phyloP scores from a whole-genome alignment of 53 echinoderm and acorn worm genomes.

The Echinometra lucunter region DNA sequence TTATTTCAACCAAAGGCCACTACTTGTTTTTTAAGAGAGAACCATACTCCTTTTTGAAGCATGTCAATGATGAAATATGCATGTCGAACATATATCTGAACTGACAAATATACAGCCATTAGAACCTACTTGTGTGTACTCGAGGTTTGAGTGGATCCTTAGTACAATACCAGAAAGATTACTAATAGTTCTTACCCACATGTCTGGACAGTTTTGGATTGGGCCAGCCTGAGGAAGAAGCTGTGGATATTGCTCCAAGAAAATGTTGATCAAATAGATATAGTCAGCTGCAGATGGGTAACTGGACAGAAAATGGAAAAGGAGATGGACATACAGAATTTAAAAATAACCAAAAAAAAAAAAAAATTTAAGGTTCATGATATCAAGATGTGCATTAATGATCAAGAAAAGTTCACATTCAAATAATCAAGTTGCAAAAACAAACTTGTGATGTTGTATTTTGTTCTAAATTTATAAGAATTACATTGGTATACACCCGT shows the following conservation, averaged over 20 bases:
- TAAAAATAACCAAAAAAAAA: no score
- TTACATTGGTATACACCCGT: no score
- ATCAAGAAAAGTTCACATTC: no score
- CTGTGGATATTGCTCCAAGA: constrained; percentile 24
- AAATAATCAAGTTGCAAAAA: no score
- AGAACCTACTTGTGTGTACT: not conserved
- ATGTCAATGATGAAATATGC: no score
- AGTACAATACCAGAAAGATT: not conserved
- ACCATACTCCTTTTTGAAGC: no score
- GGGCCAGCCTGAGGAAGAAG: constrained; percentile 41
- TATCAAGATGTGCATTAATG: no score
- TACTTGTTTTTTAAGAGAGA: no score
- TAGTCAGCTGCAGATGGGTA: constrained; percentile 53
- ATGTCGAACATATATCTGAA: not conserved
- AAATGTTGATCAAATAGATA: not conserved
- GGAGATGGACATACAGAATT: not conserved
- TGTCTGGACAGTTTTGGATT: not conserved
- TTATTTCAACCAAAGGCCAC: no score
- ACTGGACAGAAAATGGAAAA: not conserved
- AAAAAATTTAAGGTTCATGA: no score
- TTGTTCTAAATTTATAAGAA: no score
- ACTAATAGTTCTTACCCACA: constrained; percentile 4
- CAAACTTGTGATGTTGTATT: no score
- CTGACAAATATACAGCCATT: not conserved
- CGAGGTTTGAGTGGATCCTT: not conserved